Evolutionary conservation across 2,888 invertebrate species (phyloP).

Genomic region (Leptinotarsa haldemani): DNA sequence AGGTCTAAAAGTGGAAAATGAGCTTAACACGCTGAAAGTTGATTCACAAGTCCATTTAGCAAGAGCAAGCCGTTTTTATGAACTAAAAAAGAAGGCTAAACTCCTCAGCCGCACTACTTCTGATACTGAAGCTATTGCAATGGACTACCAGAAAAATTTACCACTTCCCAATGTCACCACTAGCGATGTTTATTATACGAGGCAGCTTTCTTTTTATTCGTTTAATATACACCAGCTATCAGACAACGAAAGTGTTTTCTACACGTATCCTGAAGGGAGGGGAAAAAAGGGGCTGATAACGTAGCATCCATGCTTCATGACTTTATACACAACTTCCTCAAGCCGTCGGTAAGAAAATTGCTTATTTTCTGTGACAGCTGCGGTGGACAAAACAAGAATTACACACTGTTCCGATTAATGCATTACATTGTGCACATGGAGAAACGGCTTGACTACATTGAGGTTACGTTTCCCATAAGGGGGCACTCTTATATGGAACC

Average conservation of each 20-base stretch:
- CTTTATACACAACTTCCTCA: slow-evolving; percentile 42
- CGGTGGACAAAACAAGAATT: slow-evolving; percentile 55
- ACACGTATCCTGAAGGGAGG: slow-evolving; percentile 40
- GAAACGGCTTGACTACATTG: no score
- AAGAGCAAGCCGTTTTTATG: slow-evolving; percentile 4
- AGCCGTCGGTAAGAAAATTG: slow-evolving; percentile 38
- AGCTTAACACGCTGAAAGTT: neutral
- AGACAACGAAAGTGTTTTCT: slow-evolving; percentile 44
- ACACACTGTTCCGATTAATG: slow-evolving; percentile 27
- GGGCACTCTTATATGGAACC: no score
- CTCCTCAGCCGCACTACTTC: no score
- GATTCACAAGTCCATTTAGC: neutral
- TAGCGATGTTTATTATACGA: slow-evolving; percentile 48
- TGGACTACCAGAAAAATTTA: slow-evolving; percentile 45
- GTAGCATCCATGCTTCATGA: slow-evolving; percentile 45
- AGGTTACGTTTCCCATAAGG: no score
- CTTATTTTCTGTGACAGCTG: slow-evolving; percentile 54
- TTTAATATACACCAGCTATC: slow-evolving; percentile 50
- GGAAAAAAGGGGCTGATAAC: slow-evolving; percentile 47
- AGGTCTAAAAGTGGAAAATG: neutral
- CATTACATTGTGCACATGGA: no score
- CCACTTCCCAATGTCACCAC: slow-evolving; percentile 47
- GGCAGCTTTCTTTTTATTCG: slow-evolving; percentile 46
- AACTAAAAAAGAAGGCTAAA: slow-evolving; percentile 15
- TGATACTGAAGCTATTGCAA: slow-evolving; percentile 17